These are phyloP conservation scores for Hypanus sabinus DNA, from an alignment of 2,113 vertebrate genomes.

Conservation along the genomic window DNA sequence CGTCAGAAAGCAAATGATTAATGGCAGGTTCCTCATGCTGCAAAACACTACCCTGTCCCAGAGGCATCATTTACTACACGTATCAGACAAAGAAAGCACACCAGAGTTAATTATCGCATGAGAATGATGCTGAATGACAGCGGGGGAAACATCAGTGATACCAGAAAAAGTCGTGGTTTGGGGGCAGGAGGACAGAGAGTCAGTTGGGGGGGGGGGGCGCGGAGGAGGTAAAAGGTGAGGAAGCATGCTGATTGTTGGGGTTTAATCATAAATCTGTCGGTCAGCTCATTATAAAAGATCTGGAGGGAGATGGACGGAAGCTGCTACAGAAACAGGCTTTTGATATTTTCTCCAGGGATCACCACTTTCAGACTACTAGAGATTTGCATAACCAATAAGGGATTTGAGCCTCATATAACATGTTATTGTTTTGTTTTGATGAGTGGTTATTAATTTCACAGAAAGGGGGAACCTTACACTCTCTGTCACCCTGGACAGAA, in stretches of 20 bases:
- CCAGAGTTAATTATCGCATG: conserved; percentile 24
- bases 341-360: neutral
- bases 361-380: neutral
- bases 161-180: neutral
- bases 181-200: neutral
- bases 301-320: neutral
- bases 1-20: neutral
- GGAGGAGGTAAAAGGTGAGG: neutral
- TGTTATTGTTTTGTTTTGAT: neutral
- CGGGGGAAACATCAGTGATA: neutral
- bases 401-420: neutral
- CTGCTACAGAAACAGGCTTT: neutral
- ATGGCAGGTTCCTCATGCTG: neutral
- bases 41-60: neutral
- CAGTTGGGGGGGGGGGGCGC: neutral
- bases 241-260: neutral
- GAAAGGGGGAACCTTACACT: neutral
- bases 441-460: neutral
- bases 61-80: neutral
- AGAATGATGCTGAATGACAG: too few species aligned
- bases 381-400: neutral
- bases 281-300: neutral
- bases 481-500: neutral
- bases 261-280: neutral
- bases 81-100: neutral